These are phyloP conservation scores for Mus minutoides DNA, from an alignment of 2,797 vertebrate genomes.

Conservation along the genomic window DNA sequence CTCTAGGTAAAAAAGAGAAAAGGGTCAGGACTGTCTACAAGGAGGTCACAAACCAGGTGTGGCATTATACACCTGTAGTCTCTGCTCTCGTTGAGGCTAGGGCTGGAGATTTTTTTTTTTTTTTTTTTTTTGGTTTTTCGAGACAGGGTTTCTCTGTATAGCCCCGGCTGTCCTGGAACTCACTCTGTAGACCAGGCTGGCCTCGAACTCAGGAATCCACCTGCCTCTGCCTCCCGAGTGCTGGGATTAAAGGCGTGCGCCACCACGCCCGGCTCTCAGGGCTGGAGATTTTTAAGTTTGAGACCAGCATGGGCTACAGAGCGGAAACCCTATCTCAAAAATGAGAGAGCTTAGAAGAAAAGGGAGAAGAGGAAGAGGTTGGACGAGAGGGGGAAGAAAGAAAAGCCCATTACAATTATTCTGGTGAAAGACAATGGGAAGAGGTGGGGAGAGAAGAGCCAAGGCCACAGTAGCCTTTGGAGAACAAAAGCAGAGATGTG, in stretches of 20 bases:
- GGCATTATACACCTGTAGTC: neutral
- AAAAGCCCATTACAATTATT: neutral
- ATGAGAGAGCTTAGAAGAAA: neutral
- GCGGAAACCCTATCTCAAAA: neutral
- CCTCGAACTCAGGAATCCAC: too few species aligned
- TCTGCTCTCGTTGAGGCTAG: neutral
- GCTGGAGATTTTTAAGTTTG: neutral
- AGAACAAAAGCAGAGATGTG: slow-evolving; percentile 8
- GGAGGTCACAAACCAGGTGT: too few species aligned
- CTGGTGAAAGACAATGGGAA: neutral
- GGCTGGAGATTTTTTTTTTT: too few species aligned
- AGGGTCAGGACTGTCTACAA: neutral
- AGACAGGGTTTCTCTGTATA: too few species aligned
- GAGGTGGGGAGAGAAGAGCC: neutral
- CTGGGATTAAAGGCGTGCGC: too few species aligned
- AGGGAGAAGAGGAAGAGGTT: neutral
- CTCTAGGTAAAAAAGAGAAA: neutral
- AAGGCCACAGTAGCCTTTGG: neutral
- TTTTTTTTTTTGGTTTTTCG: too few species aligned
- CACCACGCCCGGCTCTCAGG: too few species aligned
- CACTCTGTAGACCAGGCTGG: too few species aligned
- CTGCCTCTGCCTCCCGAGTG: too few species aligned
- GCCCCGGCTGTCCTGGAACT: too few species aligned
- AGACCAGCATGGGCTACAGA: neutral
- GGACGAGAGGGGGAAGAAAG: neutral